Evolutionary conservation across 35 echinoderm and acorn worm species (phyloP), one percentile per base, ranked within the genome.

Genomic region (Ophioderma brevispina): DNA sequence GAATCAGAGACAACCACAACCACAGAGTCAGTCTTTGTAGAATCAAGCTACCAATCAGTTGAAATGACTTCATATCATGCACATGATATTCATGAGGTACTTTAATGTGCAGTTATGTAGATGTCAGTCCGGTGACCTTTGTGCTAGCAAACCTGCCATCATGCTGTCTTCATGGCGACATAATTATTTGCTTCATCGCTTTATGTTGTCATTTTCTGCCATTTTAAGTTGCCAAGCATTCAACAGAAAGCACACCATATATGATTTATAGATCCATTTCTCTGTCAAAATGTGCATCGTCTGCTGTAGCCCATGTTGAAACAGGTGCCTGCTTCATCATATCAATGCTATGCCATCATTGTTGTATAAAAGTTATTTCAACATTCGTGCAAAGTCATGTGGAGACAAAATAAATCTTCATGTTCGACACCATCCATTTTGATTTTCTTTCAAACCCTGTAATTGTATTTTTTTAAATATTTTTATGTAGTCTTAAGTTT

Each of bases 401-500:
- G 59, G 59, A 25, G n/a, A 70, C 15, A 25, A 70, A 70, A 18
- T 25, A 25, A 18, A 25, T 70, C 59, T 70, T 25, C 23, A 8
- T 70, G 15, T 3, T n/a, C n/a, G n/a, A n/a, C n/a, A 70, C 59
- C 59, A 70, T 30, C 59, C 59, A 70, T 70, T 70, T 70, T 70
- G 59, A 70, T 18, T 70, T 70, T 70, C 59, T 70, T 70, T 70
- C 59, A 70, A 70, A 70, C 59, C 59, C 59, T 70, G 59, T 70
- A 18, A 70, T 70, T 70, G 10, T 30, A 70, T 25, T 13, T 70
- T 70, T 46, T 46, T 46, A 46, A 46, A 17, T 46, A n/a, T n/a
- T n/a, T n/a, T n/a, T n/a, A n/a, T 46, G 41, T 46, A 46, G 5
- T 46, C 17, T 46, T 46, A 46, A 46, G 41, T n/a, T n/a, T n/a